Evolutionary conservation across 1,140 invertebrate species (phyloP), one percentile per base, ranked within the genome.

Genomic region (Tyrophagus putrescentiae): DNA sequence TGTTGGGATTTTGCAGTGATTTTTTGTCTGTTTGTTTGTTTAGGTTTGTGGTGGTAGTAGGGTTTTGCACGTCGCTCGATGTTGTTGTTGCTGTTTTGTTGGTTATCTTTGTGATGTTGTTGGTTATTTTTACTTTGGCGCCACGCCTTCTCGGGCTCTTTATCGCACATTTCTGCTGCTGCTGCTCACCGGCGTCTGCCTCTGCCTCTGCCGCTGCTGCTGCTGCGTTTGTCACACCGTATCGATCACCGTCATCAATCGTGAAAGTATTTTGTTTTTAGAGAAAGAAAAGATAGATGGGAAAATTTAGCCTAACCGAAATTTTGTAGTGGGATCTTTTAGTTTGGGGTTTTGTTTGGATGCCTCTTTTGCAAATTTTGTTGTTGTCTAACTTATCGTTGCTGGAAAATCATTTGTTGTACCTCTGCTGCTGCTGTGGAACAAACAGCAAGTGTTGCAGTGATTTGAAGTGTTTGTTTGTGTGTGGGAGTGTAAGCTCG

Each of bases 191-290:
- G 13, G 13, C 36, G 36, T n/a, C n/a, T n/a, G n/a, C n/a, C n/a
- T n/a, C n/a, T 13, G 36, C 45, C 45, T 13, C 7, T 29, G 31
- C 21, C 45, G 45, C 45, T 48, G 45, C 45, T 29, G 31, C 45
- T 29, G 31, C 31, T 7, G 18, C 7, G 13, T 21, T 13, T 13
- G 36, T 39, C 13, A 39, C 13, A 13, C 13, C 36, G 21, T 21
- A 13, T 39, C 36, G 13, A 39, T 39, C 36, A 7, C 45, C n/a
- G n/a, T n/a, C 45, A 48, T 18, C 18, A 48, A 18, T 48, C 45
- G 45, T 48, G 45, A 48, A 48, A 48, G 18, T 48, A 21, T 48
- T 7, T 48, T n/a, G n/a, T n/a, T n/a, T n/a, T n/a, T n/a, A n/a
- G n/a, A n/a, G n/a, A n/a, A n/a, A n/a, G n/a, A n/a, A n/a, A n/a